A percentile compares a stretch with the other conserved stretches of the same genome.
phyloP scores from a whole-genome alignment of 2,888 invertebrate genomes.

The Drosophila meridionalis region DNA sequence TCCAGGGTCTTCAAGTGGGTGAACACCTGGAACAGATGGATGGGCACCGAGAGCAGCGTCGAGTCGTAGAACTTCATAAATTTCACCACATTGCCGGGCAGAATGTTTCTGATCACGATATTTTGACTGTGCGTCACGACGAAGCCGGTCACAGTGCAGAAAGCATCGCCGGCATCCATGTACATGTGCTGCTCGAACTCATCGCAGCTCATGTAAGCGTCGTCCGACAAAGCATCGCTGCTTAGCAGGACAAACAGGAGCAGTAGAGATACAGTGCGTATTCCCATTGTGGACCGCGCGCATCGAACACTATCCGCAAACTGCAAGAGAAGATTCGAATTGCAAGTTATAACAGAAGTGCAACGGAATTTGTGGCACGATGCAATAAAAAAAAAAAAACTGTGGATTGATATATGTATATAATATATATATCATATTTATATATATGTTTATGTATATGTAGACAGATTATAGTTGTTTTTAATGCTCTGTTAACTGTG shows the following conservation, averaged over 20 bases:
- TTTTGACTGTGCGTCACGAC: constrained; percentile 83
- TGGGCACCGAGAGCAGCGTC: constrained; percentile 82
- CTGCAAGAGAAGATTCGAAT: constrained; percentile 28
- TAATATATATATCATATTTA: background rate
- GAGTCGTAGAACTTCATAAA: constrained; percentile 85
- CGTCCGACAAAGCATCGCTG: constrained; percentile 51
- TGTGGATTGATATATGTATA: background rate
- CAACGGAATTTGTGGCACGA: constrained; percentile 4
- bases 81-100: constrained; percentile 79
- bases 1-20: constrained; percentile 81
- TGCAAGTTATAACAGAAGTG: constrained; percentile 12
- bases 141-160: constrained; percentile 83
- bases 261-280: constrained; percentile 24
- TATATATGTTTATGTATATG: constrained; percentile 4
- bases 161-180: constrained; percentile 74
- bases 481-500: background rate
- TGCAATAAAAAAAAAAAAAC: background rate
- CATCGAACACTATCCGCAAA: constrained; percentile 37
- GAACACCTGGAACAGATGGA: constrained; percentile 83
- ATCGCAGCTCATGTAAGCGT: constrained; percentile 84
- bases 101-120: constrained; percentile 79
- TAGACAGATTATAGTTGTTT: constrained; percentile 14
- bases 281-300: constrained; percentile 54
- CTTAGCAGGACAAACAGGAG: constrained; percentile 26
- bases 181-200: constrained; percentile 83